Conservation (phyloP, 1,140 invertebrate species). For the Cylas formicarius region DNA sequence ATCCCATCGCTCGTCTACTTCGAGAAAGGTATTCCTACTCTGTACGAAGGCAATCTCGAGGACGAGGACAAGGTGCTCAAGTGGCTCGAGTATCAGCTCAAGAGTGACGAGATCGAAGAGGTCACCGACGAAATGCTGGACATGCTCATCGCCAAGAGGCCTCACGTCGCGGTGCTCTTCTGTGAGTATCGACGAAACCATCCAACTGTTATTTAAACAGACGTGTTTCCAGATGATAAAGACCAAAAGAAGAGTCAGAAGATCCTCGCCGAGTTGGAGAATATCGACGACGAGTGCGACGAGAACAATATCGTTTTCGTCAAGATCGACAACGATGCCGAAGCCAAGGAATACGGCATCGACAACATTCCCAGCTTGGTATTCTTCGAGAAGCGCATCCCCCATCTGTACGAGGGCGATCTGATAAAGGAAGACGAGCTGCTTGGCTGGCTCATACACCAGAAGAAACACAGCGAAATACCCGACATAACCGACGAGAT, state of each 20-base stretch:
- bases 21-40: slow-evolving; percentile 80
- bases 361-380: slow-evolving; percentile 72
- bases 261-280: slow-evolving; percentile 79
- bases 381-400: slow-evolving; percentile 82
- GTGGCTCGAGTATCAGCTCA: slow-evolving; percentile 79
- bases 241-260: slow-evolving; percentile 87
- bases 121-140: slow-evolving; percentile 92
- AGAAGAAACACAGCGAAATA: slow-evolving; percentile 84
- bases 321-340: slow-evolving; percentile 82
- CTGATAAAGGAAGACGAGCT: slow-evolving; percentile 86
- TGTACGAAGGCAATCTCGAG: slow-evolving; percentile 85
- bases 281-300: slow-evolving; percentile 91
- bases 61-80: slow-evolving; percentile 84
- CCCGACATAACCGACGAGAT: slow-evolving; percentile 90
- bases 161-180: slow-evolving; percentile 80
- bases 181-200: slow-evolving; percentile 56
- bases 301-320: slow-evolving; percentile 88
- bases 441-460: slow-evolving; percentile 80
- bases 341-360: slow-evolving; percentile 86
- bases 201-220: not conserved
- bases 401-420: slow-evolving; percentile 84
- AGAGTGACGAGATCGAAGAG: slow-evolving; percentile 88
- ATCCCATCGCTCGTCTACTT: slow-evolving; percentile 81
- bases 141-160: slow-evolving; percentile 82
- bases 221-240: slow-evolving; percentile 72